Conservation (phyloP, 2,113 vertebrate species). For the Mesembrinibis cayennensis region DNA sequence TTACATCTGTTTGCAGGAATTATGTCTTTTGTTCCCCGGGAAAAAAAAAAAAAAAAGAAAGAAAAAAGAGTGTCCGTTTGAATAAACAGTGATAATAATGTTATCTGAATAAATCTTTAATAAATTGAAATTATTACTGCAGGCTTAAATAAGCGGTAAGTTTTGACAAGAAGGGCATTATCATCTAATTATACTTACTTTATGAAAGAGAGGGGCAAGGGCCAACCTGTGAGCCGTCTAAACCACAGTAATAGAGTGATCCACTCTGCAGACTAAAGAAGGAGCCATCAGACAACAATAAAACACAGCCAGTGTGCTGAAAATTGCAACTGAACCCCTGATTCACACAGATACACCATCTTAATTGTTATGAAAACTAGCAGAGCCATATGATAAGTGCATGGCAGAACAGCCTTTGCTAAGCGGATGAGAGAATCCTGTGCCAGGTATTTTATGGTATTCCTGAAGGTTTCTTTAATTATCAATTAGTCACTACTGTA, state of each 20-base stretch:
- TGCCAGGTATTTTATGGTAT: slow-evolving; percentile 25
- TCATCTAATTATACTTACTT: slow-evolving; percentile 67
- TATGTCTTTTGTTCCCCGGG: slow-evolving; percentile 25
- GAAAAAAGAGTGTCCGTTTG: slow-evolving; percentile 15
- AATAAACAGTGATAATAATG: slow-evolving; percentile 59
- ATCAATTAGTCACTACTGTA: slow-evolving; percentile 20
- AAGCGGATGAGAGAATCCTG: neutral
- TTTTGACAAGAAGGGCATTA: slow-evolving; percentile 56
- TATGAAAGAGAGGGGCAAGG: slow-evolving; percentile 47
- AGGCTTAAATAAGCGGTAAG: slow-evolving; percentile 41
- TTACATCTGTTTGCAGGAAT: slow-evolving; percentile 47
- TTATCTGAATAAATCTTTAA: slow-evolving; percentile 66
- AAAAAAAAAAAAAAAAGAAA: neutral
- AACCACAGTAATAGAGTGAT: slow-evolving; percentile 51
- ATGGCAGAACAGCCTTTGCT: slow-evolving; percentile 12
- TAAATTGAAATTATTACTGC: slow-evolving; percentile 55
- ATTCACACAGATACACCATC: slow-evolving; percentile 25
- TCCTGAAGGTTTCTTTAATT: slow-evolving; percentile 59
- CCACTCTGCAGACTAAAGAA: slow-evolving; percentile 42
- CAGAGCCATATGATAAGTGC: neutral
- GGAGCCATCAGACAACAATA: slow-evolving; percentile 34
- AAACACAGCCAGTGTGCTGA: slow-evolving; percentile 24
- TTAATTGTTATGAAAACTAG: slow-evolving; percentile 45
- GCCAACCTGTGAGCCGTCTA: slow-evolving; percentile 56
- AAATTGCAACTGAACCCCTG: slow-evolving; percentile 20